phyloP scores from a whole-genome alignment of 1,140 invertebrate genomes.

The Drosophila orena region DNA sequence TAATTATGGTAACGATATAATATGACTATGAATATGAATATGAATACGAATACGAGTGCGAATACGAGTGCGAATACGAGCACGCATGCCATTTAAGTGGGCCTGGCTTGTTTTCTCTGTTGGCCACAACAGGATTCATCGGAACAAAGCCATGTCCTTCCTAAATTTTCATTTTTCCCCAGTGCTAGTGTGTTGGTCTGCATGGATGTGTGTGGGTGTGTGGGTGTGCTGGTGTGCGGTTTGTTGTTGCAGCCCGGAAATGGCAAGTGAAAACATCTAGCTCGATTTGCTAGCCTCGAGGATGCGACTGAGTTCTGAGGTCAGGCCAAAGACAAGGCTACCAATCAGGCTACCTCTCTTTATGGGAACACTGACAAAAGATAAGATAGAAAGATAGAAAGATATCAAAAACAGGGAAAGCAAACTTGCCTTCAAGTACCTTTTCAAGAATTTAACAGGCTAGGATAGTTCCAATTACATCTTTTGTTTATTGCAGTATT shows the following conservation, averaged over 20 bases:
- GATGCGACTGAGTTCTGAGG: constrained; percentile 4
- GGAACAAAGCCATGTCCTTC: constrained; percentile 27
- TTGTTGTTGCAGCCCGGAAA: constrained; percentile 56
- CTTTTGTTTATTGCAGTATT: too few relatives aligned
- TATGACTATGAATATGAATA: background rate
- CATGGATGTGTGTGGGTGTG: background rate
- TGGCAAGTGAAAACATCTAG: constrained; percentile 67
- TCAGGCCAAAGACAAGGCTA: constrained; percentile 31
- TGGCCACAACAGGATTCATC: constrained; percentile 27
- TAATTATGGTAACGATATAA: constrained; percentile 23
- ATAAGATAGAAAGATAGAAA: background rate
- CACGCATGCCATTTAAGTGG: constrained; percentile 14
- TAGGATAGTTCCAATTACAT: too few relatives aligned
- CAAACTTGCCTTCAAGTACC: too few relatives aligned
- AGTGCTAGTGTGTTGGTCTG: background rate
- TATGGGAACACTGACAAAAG: background rate
- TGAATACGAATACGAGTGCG: constrained; percentile 10
- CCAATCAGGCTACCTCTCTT: constrained; percentile 3
- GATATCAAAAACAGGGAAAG: too few relatives aligned
- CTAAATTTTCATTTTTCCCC: constrained; percentile 19
- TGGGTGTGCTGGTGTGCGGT: constrained; percentile 18
- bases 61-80: constrained; percentile 8
- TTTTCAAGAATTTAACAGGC: too few relatives aligned
- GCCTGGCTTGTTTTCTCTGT: constrained; percentile 3
- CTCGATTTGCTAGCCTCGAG: constrained; percentile 53